Evolutionary conservation across 2,888 invertebrate genomes (phyloP).

Genomic region (Monopis laevigella): DNA sequence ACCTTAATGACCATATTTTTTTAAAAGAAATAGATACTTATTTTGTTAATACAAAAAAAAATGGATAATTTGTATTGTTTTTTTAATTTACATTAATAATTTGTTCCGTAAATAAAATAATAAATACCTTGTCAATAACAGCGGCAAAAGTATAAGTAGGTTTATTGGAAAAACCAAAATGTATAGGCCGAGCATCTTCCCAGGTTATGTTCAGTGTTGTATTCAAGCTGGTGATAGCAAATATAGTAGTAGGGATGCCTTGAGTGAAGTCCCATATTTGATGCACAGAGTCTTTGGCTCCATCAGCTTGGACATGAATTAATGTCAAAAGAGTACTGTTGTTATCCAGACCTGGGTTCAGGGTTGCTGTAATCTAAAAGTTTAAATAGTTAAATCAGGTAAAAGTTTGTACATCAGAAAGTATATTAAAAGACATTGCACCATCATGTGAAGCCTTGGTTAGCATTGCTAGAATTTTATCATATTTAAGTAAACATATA

Average conservation of each 20-base stretch:
- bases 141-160: conserved; percentile 69
- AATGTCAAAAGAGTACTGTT: conserved; percentile 40
- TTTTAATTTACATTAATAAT: no score
- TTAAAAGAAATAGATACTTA: no score
- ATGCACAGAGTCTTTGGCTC: conserved; percentile 68
- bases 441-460: no score
- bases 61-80: no score
- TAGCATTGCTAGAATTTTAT: no score
- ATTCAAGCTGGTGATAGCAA: conserved; percentile 55
- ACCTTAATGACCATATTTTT: no score
- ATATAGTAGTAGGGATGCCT: conserved; percentile 66
- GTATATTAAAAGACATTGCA: no score
- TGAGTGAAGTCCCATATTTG: conserved; percentile 73
- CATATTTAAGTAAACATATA: no score
- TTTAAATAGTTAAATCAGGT: no score
- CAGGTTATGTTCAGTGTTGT: conserved; percentile 59
- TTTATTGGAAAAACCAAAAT: conserved; percentile 45
- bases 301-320: conserved; percentile 64
- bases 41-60: no score
- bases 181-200: conserved; percentile 34
- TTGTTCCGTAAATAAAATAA: no score
- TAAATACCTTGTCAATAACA: conserved; percentile 71
- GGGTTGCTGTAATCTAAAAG: conserved; percentile 39
- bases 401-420: no score
- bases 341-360: conserved; percentile 43